These are phyloP conservation scores for Agelastica alni DNA, from an alignment of 2,888 invertebrate species.

Conservation along the genomic window DNA sequence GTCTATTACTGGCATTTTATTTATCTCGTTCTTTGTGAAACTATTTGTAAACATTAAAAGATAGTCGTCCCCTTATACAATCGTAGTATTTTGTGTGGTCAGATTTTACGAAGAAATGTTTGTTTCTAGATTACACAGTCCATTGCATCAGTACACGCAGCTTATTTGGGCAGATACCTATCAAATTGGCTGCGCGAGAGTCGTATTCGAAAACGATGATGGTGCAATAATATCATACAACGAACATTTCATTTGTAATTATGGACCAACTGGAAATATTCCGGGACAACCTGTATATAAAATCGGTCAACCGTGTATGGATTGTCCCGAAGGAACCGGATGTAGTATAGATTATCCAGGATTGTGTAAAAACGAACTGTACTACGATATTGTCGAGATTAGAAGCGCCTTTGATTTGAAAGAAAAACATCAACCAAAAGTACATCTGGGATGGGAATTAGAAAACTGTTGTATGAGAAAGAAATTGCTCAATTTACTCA, in stretches of 20 bases:
- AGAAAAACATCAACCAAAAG: too few species aligned
- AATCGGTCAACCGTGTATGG: conserved; percentile 46
- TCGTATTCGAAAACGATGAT: conserved; percentile 43
- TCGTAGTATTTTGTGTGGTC: too few species aligned
- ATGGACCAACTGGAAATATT: conserved; percentile 54
- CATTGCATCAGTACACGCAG: conserved; percentile 44
- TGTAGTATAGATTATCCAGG: conserved; percentile 47
- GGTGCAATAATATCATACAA: conserved; percentile 40
- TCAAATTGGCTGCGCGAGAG: conserved; percentile 49
- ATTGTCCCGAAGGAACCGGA: conserved; percentile 47
- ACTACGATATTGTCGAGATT: conserved; percentile 24
- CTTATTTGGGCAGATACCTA: conserved; percentile 52
- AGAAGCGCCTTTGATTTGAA: too few species aligned
- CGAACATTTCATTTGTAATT: conserved; percentile 54
- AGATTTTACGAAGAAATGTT: too few species aligned
- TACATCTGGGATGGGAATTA: too few species aligned
- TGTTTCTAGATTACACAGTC: conserved; percentile 14
- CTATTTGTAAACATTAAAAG: too few species aligned
- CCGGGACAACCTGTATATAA: conserved; percentile 48
- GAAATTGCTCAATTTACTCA: too few species aligned
- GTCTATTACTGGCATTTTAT: too few species aligned
- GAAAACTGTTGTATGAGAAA: too few species aligned
- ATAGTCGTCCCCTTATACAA: too few species aligned
- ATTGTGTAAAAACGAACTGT: conserved; percentile 42
- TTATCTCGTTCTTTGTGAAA: too few species aligned